Evolutionary conservation across 2,797 vertebrate genomes (phyloP), one percentile per base, ranked within the genome.

Genomic region (Sternotherus odoratus): DNA sequence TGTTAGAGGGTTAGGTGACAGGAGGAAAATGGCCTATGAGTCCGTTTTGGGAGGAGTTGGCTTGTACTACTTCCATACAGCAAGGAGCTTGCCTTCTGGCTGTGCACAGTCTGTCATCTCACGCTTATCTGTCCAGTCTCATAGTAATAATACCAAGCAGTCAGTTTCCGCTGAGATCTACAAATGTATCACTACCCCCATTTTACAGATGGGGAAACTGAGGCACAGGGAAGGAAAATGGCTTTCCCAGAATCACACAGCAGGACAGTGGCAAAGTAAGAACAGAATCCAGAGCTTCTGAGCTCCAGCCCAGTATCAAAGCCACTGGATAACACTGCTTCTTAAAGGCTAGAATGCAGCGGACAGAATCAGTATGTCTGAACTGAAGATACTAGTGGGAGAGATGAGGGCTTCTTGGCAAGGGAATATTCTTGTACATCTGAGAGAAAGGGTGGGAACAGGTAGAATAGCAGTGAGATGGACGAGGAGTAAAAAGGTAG

Each of bases 331-430:
- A 28, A 16, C 5, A 77, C 1, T 39, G 2, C 1, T 60, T 94
- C 82, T 86, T 23, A 69, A 11, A 13, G 83, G 39, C 15, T 79
- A 39, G 43, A 85, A 87, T 86, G 72, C 75, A 11, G 33, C 10
- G 56, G 72, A 8, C 2, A 28, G 24, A 74, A 15, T 46, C 26
- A 77, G 19, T 49, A 53, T 66, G 33, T 79, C 5, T 19, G 24
- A 79, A 4, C 4, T 84, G 8, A 2, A 12, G 16, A 9, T 56
- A 12, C 5, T 15, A 0, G 12, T 54, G 48, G 2, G 0, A 0
- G 63, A 87, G n/a, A 49, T 26, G 2, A 79, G 2, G 6, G 19
- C 30, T 43, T 26, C 80, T 21, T 63, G 84, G 4, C 2, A 85
- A 74, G 86, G 90, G 0, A 1, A 3, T 79, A 26, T 3, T 30